Conservation (phyloP, 2,113 vertebrate species). For the Anarrhichthys ocellatus region DNA sequence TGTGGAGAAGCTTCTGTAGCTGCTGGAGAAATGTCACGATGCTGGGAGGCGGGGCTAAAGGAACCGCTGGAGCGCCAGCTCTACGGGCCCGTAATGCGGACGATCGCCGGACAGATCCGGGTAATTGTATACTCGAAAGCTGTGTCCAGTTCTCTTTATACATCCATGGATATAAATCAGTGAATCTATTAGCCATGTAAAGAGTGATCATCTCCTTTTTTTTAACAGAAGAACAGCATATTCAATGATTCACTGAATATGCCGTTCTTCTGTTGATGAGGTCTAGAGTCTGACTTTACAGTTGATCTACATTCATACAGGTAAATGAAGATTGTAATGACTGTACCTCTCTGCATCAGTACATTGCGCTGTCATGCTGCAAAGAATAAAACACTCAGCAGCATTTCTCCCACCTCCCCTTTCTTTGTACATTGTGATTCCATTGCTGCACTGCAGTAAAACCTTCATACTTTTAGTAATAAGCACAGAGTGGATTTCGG, state of each 20-base stretch:
- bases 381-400: neutral
- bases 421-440: neutral
- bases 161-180: neutral
- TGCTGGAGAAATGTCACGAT: too few relatives aligned
- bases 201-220: too few relatives aligned
- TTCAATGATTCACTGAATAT: too few relatives aligned
- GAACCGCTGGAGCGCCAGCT: too few relatives aligned
- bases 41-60: too few relatives aligned
- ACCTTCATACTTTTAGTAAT: neutral
- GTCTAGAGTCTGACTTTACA: neutral
- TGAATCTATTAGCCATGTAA: neutral
- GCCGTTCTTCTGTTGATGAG: neutral
- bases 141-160: too few relatives aligned
- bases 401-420: neutral
- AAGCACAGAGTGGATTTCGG: neutral
- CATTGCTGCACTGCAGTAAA: neutral
- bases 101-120: too few relatives aligned
- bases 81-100: too few relatives aligned
- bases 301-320: neutral
- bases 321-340: neutral
- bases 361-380: neutral
- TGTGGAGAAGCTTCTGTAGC: neutral
- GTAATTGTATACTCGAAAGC: too few relatives aligned
- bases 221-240: too few relatives aligned
- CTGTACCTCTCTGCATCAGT: neutral